Evolutionary conservation across 2,888 invertebrate species (phyloP).

Genomic region (Nephrotoma appendiculata): DNA sequence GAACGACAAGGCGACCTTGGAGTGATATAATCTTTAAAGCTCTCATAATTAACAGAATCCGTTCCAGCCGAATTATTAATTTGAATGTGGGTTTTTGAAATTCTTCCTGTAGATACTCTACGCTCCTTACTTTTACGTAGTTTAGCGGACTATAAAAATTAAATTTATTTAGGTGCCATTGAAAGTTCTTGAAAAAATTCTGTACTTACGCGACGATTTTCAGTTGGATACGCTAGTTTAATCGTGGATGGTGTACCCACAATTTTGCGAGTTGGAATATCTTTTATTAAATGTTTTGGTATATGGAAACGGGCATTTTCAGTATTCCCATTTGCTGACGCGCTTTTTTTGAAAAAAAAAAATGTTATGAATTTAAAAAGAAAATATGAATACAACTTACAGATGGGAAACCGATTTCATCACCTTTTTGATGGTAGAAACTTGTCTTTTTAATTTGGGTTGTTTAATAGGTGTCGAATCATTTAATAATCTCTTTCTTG

Average conservation of each 20-base stretch:
- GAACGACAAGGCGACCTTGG: neutral
- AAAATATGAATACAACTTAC: neutral
- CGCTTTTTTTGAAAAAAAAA: neutral
- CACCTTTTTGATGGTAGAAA: neutral
- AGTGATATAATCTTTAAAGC: neutral
- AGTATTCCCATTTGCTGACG: neutral
- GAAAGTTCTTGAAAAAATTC: neutral
- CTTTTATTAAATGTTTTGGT: neutral
- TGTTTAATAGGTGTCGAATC: neutral
- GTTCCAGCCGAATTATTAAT: neutral
- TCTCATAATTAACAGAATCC: conserved; percentile 1
- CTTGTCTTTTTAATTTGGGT: neutral
- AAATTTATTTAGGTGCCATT: neutral
- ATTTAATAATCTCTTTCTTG: conserved; percentile 10
- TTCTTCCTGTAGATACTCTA: neutral
- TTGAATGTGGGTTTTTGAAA: neutral
- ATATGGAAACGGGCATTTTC: neutral
- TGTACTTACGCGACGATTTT: neutral
- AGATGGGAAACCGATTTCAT: neutral
- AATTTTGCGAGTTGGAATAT: neutral
- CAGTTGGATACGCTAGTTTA: neutral
- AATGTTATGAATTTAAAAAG: neutral
- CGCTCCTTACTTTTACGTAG: neutral
- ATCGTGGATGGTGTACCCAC: neutral
- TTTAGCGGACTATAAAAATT: neutral